Conservation (phyloP, 2,113 vertebrate genomes). For the Aythya baeri region DNA sequence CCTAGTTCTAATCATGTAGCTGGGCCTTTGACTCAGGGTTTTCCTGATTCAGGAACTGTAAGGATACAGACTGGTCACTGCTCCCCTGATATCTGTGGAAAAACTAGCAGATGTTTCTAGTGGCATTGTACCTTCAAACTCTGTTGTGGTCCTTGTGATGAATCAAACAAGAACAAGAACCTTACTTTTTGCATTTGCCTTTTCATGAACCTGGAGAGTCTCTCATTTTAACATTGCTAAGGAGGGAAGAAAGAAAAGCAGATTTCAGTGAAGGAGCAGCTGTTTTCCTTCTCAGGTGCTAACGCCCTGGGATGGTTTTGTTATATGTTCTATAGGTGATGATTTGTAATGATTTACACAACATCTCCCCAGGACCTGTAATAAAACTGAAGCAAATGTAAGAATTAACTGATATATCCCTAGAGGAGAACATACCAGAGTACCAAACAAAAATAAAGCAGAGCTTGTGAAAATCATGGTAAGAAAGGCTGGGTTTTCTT, state of each 20-base stretch:
- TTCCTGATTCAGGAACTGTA: background rate
- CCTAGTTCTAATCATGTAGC: background rate
- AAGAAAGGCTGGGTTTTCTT: background rate
- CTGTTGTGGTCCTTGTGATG: background rate
- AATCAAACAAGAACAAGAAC: background rate
- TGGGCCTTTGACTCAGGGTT: background rate
- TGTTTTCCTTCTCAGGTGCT: background rate
- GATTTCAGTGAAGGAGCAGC: background rate
- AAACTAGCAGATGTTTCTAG: background rate
- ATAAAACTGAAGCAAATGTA: background rate
- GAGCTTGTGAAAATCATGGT: background rate
- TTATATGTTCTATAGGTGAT: background rate
- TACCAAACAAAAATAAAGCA: background rate
- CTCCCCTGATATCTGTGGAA: background rate
- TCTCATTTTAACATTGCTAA: background rate
- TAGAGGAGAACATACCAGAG: background rate
- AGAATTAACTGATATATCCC: background rate
- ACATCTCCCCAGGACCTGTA: background rate
- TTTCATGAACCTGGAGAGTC: background rate
- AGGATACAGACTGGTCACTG: background rate
- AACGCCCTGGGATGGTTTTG: background rate
- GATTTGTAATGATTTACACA: background rate
- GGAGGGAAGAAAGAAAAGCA: background rate
- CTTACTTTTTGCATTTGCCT: background rate
- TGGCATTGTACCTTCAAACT: background rate